Conservation (phyloP, 1,140 invertebrate genomes). For the Trichonephila inaurata region DNA sequence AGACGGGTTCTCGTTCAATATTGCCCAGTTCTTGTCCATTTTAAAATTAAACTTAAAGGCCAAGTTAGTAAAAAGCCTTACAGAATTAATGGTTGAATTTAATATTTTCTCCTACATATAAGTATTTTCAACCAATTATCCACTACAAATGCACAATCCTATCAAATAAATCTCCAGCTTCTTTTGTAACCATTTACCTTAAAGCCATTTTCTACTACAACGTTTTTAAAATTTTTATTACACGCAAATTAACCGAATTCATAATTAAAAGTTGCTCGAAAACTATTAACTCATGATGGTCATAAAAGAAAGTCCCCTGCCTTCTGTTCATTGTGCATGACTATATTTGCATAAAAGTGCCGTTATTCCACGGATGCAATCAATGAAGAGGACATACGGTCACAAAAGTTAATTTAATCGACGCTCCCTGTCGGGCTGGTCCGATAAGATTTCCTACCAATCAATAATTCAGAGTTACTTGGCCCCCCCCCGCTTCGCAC, state of each 20-base stretch:
- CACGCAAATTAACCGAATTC: background rate
- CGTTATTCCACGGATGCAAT: slow-evolving; percentile 63
- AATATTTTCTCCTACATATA: too few relatives aligned
- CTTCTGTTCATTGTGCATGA: slow-evolving; percentile 44
- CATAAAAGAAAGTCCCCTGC: slow-evolving; percentile 1
- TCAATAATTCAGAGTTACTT: slow-evolving; percentile 63
- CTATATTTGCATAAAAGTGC: slow-evolving; percentile 68
- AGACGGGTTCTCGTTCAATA: too few relatives aligned
- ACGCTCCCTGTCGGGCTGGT: slow-evolving; percentile 31
- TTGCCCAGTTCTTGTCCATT: too few relatives aligned
- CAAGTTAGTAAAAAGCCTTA: too few relatives aligned
- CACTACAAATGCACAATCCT: too few relatives aligned
- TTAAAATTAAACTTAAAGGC: too few relatives aligned
- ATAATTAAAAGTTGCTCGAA: background rate
- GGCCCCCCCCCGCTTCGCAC: background rate
- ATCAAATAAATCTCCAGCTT: too few relatives aligned
- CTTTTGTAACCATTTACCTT: too few relatives aligned
- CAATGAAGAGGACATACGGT: slow-evolving; percentile 67
- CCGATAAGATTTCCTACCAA: slow-evolving; percentile 55
- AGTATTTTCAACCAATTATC: too few relatives aligned
- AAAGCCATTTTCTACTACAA: too few relatives aligned
- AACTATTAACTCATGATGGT: slow-evolving; percentile 4
- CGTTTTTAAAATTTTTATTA: background rate
- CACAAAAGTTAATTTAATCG: slow-evolving; percentile 75
- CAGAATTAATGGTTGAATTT: too few relatives aligned